Conservation (phyloP, 2,888 invertebrate species). For the Mellilla xanthometata region DNA sequence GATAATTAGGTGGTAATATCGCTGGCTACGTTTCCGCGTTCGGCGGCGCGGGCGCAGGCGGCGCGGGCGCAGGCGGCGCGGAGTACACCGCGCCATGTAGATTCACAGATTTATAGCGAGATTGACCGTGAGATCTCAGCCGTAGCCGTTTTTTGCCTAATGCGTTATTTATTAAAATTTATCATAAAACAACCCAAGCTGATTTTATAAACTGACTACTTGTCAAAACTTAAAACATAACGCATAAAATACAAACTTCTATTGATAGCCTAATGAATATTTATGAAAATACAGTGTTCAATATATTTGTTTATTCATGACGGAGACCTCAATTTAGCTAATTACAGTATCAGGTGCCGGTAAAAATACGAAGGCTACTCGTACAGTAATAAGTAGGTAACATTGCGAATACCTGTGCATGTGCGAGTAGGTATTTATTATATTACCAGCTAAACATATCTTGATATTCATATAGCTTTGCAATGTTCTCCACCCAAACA, state of each 20-base stretch:
- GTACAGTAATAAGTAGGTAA: conserved; percentile 17
- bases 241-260: conserved; percentile 54
- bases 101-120: conserved; percentile 75
- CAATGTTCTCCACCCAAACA: too few species aligned
- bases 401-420: background rate
- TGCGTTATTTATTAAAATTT: conserved; percentile 79
- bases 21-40: conserved; percentile 55
- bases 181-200: conserved; percentile 66
- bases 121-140: conserved; percentile 78
- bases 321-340: conserved; percentile 51
- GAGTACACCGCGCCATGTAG: too few species aligned
- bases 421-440: too few species aligned
- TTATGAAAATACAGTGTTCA: conserved; percentile 43
- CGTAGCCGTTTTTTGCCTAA: conserved; percentile 75
- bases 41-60: conserved; percentile 23
- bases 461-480: too few species aligned
- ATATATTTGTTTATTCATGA: conserved; percentile 55
- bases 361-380: conserved; percentile 38
- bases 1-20: conserved; percentile 62
- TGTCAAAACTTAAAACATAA: conserved; percentile 58
- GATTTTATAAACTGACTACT: conserved; percentile 56
- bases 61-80: conserved; percentile 21
- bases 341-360: conserved; percentile 45
- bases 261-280: conserved; percentile 60
- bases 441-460: too few species aligned